Conservation (phyloP, 2,888 invertebrate species). For the Spodoptera littoralis region DNA sequence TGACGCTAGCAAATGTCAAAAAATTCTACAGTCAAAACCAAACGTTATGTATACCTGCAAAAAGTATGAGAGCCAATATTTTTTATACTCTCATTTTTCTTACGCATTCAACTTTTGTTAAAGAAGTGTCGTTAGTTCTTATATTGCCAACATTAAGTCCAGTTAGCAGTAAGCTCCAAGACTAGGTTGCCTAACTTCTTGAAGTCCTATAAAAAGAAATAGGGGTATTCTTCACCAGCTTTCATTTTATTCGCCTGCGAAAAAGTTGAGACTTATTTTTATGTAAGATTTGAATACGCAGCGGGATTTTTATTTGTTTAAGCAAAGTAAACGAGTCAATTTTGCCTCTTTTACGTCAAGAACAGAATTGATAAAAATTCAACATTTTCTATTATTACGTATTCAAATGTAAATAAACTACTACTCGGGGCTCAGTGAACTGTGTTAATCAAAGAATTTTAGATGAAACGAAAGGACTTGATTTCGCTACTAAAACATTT, state of each 20-base stretch:
- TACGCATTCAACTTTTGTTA: slow-evolving; percentile 31
- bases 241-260: slow-evolving; percentile 17
- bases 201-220: slow-evolving; percentile 36
- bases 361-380: too few relatives aligned
- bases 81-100: slow-evolving; percentile 24
- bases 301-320: slow-evolving; percentile 7
- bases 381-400: too few relatives aligned
- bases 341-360: not conserved
- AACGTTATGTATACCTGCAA: slow-evolving; percentile 28
- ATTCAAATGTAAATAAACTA: too few relatives aligned
- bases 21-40: slow-evolving; percentile 2
- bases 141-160: slow-evolving; percentile 38
- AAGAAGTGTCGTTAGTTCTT: slow-evolving; percentile 41
- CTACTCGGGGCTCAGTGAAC: too few relatives aligned
- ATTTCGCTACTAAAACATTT: too few relatives aligned
- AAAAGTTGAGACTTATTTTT: slow-evolving; percentile 22
- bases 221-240: slow-evolving; percentile 7
- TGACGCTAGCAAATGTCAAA: slow-evolving; percentile 26
- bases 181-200: slow-evolving; percentile 25
- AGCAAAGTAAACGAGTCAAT: slow-evolving; percentile 4
- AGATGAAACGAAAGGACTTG: too few relatives aligned
- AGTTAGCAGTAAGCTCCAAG: slow-evolving; percentile 11
- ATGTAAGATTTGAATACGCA: slow-evolving; percentile 19
- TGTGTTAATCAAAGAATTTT: too few relatives aligned
- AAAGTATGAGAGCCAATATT: slow-evolving; percentile 22